These are phyloP conservation scores for Drosophila orosa DNA, from an alignment of 1,140 invertebrate genomes.

Conservation along the genomic window DNA sequence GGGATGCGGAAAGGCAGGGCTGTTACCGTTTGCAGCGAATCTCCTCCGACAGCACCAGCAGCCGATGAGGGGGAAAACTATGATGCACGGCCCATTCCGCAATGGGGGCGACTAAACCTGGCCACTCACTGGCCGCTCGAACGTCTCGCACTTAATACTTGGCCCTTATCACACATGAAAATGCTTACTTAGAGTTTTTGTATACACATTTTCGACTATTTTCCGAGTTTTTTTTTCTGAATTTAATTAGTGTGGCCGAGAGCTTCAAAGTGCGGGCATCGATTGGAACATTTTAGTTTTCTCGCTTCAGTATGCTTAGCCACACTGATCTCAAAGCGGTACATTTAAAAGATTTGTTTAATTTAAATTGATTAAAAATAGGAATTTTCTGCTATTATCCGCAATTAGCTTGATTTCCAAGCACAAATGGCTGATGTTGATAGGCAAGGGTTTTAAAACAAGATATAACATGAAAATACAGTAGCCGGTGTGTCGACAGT, in stretches of 20 bases:
- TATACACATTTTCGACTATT: conserved; percentile 67
- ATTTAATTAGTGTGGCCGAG: conserved; percentile 12
- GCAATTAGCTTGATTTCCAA: neutral
- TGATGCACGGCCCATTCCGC: conserved; percentile 59
- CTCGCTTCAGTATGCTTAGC: neutral
- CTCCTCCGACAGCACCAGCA: conserved; percentile 59
- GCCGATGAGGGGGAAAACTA: conserved; percentile 64
- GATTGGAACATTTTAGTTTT: conserved; percentile 1
- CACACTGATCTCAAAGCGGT: neutral
- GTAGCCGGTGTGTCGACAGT: conserved; percentile 1
- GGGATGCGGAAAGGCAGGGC: conserved; percentile 58
- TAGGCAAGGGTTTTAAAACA: neutral
- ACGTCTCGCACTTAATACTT: conserved; percentile 44
- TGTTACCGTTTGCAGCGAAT: conserved; percentile 63
- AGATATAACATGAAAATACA: neutral
- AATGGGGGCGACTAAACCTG: conserved; percentile 28
- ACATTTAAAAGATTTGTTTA: neutral
- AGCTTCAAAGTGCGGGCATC: neutral
- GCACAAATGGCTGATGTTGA: no score
- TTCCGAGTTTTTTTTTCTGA: conserved; percentile 29
- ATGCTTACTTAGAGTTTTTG: conserved; percentile 76
- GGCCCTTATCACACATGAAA: conserved; percentile 70
- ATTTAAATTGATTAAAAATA: neutral
- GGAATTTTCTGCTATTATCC: no score
- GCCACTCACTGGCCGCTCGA: conserved; percentile 44